Evolutionary conservation across 2,888 invertebrate genomes (phyloP).

Genomic region (Abrostola tripartita): DNA sequence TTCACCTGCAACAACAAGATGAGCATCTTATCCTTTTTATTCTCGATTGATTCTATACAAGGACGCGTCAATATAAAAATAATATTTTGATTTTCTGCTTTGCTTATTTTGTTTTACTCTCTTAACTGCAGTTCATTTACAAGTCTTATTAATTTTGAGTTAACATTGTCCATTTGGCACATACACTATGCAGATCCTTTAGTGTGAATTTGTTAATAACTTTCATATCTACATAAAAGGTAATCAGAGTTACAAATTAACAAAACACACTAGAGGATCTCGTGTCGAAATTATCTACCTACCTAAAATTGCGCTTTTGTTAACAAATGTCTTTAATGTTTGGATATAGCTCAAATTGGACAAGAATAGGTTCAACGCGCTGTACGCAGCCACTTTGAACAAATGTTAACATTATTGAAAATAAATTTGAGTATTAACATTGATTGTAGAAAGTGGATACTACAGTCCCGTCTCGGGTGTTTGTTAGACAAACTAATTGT

Average conservation of each 20-base stretch:
- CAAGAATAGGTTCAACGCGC: neutral
- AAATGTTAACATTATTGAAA: constrained; percentile 9
- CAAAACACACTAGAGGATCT: neutral
- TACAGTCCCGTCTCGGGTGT: constrained; percentile 35
- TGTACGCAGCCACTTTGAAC: constrained; percentile 14
- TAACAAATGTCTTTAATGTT: neutral
- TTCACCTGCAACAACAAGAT: constrained; percentile 85
- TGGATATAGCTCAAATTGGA: neutral
- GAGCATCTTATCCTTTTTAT: constrained; percentile 54
- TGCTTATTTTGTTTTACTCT: too few relatives aligned
- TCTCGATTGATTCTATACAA: constrained; percentile 18
- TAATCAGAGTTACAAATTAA: too few relatives aligned
- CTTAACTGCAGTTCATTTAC: too few relatives aligned
- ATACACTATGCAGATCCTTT: too few relatives aligned
- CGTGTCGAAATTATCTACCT: neutral
- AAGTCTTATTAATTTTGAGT: too few relatives aligned
- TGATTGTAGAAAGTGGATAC: neutral
- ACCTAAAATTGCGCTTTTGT: neutral
- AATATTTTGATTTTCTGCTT: too few relatives aligned
- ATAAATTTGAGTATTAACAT: neutral
- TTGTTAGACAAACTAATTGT: constrained; percentile 63
- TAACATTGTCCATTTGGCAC: too few relatives aligned
- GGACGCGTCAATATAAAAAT: too few relatives aligned
- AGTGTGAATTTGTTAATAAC: too few relatives aligned
- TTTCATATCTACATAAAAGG: too few relatives aligned